Conservation (phyloP, 1,140 invertebrate species). For the Zaprionus africanus region DNA sequence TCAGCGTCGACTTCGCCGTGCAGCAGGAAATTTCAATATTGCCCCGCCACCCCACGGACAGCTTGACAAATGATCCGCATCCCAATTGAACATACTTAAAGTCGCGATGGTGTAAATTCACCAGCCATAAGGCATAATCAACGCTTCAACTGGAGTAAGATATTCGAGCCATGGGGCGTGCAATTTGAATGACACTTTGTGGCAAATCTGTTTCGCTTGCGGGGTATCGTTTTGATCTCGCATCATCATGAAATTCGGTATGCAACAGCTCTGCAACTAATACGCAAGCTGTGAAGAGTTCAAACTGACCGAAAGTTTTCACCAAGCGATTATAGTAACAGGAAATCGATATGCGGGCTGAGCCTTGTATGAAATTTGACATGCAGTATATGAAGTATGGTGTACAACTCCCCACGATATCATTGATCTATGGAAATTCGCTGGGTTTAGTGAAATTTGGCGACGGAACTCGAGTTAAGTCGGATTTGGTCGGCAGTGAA, state of each 20-base stretch:
- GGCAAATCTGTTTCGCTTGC: background rate
- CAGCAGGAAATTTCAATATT: constrained; percentile 13
- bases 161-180: background rate
- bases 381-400: background rate
- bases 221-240: background rate
- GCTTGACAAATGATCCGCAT: background rate
- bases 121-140: background rate
- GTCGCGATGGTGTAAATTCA: background rate
- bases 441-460: background rate
- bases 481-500: background rate
- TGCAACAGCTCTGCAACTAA: background rate
- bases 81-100: constrained; percentile 6
- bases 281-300: background rate
- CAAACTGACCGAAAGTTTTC: background rate
- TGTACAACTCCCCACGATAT: too few species aligned
- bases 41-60: background rate
- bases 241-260: background rate
- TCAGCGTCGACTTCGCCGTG: background rate
- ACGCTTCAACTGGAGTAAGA: background rate
- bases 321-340: background rate
- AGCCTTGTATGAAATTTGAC: background rate
- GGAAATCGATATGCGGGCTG: background rate
- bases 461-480: background rate
- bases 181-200: constrained; percentile 3
- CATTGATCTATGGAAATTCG: too few species aligned